A percentile compares a stretch with the other conserved stretches of the same genome.
Evolutionary conservation across 1,140 invertebrate species (phyloP).

Genomic region (Drosophila nikananu): DNA sequence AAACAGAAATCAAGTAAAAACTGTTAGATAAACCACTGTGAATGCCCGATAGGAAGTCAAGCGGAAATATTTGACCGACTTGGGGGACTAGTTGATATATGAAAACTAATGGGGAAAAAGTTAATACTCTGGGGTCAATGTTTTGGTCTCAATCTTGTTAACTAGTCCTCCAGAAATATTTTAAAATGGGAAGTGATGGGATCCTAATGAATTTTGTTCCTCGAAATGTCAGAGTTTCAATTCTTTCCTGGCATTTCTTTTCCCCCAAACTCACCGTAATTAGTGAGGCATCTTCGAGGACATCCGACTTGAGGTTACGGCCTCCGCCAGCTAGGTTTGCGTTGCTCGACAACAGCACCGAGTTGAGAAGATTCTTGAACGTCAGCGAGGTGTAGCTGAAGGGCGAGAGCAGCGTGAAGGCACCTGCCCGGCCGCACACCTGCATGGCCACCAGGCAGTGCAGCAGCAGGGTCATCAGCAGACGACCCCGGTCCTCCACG

Average conservation of each 20-base stretch:
- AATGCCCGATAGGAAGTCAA: constrained; percentile 27
- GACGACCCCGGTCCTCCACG: constrained; percentile 49
- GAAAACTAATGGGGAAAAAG: not conserved
- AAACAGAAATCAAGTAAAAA: constrained; percentile 22
- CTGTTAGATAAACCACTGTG: constrained; percentile 53
- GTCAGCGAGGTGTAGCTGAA: constrained; percentile 81
- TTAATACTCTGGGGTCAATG: not conserved
- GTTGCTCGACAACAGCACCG: constrained; percentile 79
- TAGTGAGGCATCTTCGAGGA: constrained; percentile 83
- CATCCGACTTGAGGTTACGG: constrained; percentile 80
- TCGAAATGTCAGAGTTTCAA: not conserved
- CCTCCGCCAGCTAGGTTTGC: constrained; percentile 78
- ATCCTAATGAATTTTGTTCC: no score
- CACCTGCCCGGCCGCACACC: constrained; percentile 63
- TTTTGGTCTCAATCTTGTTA: not conserved
- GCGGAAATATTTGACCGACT: constrained; percentile 12
- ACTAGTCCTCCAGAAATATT: not conserved
- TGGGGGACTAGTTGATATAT: not conserved
- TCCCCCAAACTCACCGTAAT: constrained; percentile 74
- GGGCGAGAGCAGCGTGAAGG: constrained; percentile 81
- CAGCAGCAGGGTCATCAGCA: constrained; percentile 60
- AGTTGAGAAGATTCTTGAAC: constrained; percentile 82
- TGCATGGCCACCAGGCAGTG: constrained; percentile 66
- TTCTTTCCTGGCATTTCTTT: not conserved
- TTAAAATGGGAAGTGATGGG: not conserved